These are phyloP conservation scores for Lepus townsendii DNA, from an alignment of 2,797 vertebrate species.

Conservation along the genomic window DNA sequence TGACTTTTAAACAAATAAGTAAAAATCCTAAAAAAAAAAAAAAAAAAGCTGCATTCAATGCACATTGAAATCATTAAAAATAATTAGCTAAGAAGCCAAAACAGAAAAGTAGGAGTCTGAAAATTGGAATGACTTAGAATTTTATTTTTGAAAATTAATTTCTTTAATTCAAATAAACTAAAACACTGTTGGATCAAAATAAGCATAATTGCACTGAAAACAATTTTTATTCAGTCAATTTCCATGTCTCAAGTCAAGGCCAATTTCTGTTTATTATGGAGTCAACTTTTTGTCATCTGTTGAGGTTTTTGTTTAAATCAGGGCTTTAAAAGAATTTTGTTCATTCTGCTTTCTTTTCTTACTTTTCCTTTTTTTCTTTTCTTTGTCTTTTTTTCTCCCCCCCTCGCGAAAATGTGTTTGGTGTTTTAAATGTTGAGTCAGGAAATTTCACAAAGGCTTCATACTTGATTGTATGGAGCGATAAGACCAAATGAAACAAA, in stretches of 20 bases:
- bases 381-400: too few species aligned
- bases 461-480: constrained; percentile 40
- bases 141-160: constrained; percentile 42
- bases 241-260: constrained; percentile 26
- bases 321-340: neutral
- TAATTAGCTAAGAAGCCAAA: neutral
- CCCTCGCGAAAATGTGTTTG: constrained; percentile 19
- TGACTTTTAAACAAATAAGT: too few species aligned
- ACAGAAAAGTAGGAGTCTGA: constrained; percentile 18
- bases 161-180: constrained; percentile 48
- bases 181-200: constrained; percentile 21
- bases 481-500: constrained; percentile 7
- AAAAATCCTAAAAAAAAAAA: too few species aligned
- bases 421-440: constrained; percentile 56
- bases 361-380: neutral
- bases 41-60: too few species aligned
- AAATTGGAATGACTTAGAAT: constrained; percentile 40
- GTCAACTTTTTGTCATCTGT: constrained; percentile 33
- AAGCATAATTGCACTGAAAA: neutral
- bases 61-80: too few species aligned
- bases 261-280: constrained; percentile 36
- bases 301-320: constrained; percentile 15
- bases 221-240: constrained; percentile 27
- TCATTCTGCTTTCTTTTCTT: neutral
- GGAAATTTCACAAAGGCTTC: constrained; percentile 35